Conservation (phyloP, 2,113 vertebrate species). For the Neopipo cinnamomea region DNA sequence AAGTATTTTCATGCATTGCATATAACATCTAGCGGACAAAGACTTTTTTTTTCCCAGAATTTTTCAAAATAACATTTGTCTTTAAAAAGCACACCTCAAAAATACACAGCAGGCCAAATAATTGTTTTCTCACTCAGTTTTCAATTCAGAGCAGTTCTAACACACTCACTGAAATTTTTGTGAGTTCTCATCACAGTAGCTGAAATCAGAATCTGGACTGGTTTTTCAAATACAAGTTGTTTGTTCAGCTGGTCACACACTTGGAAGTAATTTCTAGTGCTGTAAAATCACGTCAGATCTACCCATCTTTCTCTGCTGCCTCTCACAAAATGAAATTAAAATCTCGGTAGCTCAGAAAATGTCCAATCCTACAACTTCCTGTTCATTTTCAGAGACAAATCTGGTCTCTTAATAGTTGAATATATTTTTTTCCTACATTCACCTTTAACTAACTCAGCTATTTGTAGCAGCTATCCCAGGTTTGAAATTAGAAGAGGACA, state of each 20-base stretch:
- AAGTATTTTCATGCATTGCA: neutral
- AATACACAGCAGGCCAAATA: neutral
- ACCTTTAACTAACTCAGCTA: neutral
- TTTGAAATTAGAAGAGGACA: neutral
- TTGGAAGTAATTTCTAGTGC: neutral
- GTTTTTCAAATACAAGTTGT: neutral
- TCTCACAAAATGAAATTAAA: neutral
- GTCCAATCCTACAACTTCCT: neutral
- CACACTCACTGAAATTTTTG: neutral
- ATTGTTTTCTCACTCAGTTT: neutral
- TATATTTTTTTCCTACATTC: neutral
- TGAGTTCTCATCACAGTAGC: neutral
- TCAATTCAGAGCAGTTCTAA: neutral
- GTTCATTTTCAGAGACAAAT: neutral
- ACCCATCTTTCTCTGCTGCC: neutral
- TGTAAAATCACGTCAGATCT: neutral
- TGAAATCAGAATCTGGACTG: neutral
- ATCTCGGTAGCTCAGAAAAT: neutral
- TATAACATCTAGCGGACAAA: neutral
- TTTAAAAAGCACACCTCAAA: neutral
- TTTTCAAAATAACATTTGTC: neutral
- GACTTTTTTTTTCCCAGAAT: neutral
- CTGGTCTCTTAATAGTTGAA: neutral
- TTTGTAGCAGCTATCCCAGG: neutral
- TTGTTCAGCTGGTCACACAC: conserved; percentile 13